These are phyloP conservation scores for Ctenodactylus gundi DNA, from an alignment of 2,113 vertebrate genomes.

Conservation along the genomic window DNA sequence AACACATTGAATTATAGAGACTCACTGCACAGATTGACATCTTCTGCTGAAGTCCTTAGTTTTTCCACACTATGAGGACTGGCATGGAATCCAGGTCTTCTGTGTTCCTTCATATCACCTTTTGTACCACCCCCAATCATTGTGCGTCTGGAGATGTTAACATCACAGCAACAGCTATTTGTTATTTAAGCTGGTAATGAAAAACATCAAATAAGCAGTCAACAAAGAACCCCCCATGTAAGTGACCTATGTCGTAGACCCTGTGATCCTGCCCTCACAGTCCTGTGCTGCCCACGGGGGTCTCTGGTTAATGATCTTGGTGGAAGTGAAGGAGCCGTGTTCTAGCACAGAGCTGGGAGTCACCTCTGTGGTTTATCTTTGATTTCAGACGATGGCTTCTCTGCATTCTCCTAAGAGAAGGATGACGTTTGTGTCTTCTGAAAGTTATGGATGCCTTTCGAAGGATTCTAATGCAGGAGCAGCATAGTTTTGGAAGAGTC, in stretches of 20 bases:
- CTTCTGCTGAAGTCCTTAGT: too few relatives aligned
- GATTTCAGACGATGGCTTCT: neutral
- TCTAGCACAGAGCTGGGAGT: neutral
- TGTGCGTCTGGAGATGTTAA: neutral
- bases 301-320: neutral
- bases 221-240: neutral
- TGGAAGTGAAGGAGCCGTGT: neutral
- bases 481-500: neutral
- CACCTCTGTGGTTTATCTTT: neutral
- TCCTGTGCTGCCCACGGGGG: neutral
- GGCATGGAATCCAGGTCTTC: neutral
- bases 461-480: neutral
- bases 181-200: neutral
- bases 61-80: too few relatives aligned
- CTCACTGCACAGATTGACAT: neutral
- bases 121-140: neutral
- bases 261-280: neutral
- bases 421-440: neutral
- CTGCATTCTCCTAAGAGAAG: neutral
- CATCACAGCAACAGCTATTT: neutral
- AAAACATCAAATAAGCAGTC: neutral
- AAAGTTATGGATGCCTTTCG: neutral
- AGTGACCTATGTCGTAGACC: constrained; percentile 53
- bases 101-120: neutral
- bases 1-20: neutral